phyloP scores from a whole-genome alignment of 2,113 vertebrate species.

The Ptychochromis oligacanthus region DNA sequence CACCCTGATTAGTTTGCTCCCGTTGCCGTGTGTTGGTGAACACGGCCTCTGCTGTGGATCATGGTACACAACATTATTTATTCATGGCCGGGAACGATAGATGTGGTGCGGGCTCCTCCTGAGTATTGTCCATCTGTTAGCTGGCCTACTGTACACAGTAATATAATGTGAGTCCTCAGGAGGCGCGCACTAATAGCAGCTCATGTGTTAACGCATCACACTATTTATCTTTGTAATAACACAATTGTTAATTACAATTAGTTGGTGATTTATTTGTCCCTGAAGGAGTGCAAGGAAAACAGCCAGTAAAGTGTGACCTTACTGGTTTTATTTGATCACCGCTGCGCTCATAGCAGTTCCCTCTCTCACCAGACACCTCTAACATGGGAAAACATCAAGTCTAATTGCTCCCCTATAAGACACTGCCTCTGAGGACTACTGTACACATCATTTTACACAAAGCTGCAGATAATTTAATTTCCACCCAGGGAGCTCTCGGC shows the following conservation, averaged over 20 bases:
- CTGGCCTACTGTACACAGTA: slow-evolving; percentile 63
- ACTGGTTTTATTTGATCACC: slow-evolving; percentile 69
- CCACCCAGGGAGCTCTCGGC: slow-evolving; percentile 60
- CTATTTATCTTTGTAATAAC: slow-evolving; percentile 71
- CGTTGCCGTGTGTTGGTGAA: slow-evolving; percentile 35
- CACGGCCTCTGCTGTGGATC: slow-evolving; percentile 58
- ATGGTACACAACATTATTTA: slow-evolving; percentile 66
- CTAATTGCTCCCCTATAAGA: slow-evolving; percentile 77
- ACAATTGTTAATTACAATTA: slow-evolving; percentile 66
- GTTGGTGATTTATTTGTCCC: slow-evolving; percentile 68
- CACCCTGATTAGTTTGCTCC: slow-evolving; percentile 13
- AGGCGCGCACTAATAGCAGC: slow-evolving; percentile 56
- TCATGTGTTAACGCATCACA: slow-evolving; percentile 63
- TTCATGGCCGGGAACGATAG: slow-evolving; percentile 59
- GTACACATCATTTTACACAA: slow-evolving; percentile 72
- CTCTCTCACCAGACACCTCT: slow-evolving; percentile 60
- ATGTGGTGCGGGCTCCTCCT: slow-evolving; percentile 52
- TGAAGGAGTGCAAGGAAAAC: slow-evolving; percentile 47
- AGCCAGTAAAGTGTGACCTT: slow-evolving; percentile 57
- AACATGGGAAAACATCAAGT: slow-evolving; percentile 72
- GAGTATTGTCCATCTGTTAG: slow-evolving; percentile 74
- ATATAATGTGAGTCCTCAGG: slow-evolving; percentile 65
- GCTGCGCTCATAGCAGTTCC: slow-evolving; percentile 38
- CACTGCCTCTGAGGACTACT: slow-evolving; percentile 67
- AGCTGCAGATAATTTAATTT: slow-evolving; percentile 78